Evolutionary conservation across 1,140 invertebrate species (phyloP), one percentile per base, ranked within the genome.

Genomic region (Drosophila triauraria): DNA sequence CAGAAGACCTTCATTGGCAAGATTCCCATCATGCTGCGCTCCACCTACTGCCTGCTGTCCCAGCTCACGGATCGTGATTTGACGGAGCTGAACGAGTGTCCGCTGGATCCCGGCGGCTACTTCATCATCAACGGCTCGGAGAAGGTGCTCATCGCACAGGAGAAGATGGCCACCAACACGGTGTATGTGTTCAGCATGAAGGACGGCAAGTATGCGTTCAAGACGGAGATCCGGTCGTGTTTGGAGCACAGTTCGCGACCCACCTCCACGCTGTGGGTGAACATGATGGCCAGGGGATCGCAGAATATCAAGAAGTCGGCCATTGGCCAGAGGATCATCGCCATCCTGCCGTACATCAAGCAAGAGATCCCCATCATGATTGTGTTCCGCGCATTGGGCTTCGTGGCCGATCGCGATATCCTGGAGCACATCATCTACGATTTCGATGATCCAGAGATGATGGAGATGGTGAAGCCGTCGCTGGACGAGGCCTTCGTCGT

Each of bases 301-400:
- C 95, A 98, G 94, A 98, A 97, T 83, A 97, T 98, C 3, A 98
- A 98, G 91, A 99, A 99, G 93, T 98, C 98, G 42, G 98, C 98
- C 1, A 99, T 99, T 94, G 99, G 99, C 59, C 99, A 99, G 93
- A 94, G 98, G 72, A 99, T 99, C 64, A 98, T 99, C 75, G 98
- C 98, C 6, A 99, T 99, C 92, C 94, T 99, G 54, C 99, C 99
- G 0, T 99, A 99, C 82, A 99, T 99, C 71, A 99, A 99, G 92
- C 98, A 99, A 94, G 99, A 99, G 94, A 99, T 99, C 82, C 99
- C 99, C 6, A 99, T 99, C 51, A 99, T 99, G 96, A 99, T 99
- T 93, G 98, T 99, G 0, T 99, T 99, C 91, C 94, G 97, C 91
- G 98, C 98, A 27, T 93, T 99, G 23, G 99, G 99, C 20, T 99